phyloP scores from a whole-genome alignment of 2,797 vertebrate species.

The Thaleichthys pacificus region DNA sequence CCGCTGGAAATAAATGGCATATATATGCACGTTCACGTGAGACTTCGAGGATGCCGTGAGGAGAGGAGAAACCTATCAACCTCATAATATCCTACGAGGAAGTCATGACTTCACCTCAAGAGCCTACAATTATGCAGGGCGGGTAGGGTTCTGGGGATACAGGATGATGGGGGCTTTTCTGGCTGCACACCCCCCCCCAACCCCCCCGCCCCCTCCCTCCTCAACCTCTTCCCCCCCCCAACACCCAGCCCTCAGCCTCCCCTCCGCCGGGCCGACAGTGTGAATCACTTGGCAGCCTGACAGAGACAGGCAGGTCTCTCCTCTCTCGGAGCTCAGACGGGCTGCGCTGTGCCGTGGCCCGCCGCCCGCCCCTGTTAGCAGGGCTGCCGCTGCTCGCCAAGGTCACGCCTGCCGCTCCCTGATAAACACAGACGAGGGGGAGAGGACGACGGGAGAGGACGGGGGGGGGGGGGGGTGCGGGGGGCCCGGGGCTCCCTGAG shows the following conservation, averaged over 20 bases:
- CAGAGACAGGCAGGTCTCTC: slow-evolving; percentile 34
- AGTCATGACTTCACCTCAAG: too few species aligned
- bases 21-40: not conserved
- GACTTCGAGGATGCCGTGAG: too few species aligned
- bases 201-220: too few species aligned
- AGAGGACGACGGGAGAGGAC: too few species aligned
- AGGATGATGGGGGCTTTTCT: too few species aligned
- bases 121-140: too few species aligned
- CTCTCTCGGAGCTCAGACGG: slow-evolving; percentile 24
- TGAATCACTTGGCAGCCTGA: slow-evolving; percentile 32
- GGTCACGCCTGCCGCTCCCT: slow-evolving; percentile 70
- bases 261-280: slow-evolving; percentile 1
- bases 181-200: too few species aligned
- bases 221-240: too few species aligned
- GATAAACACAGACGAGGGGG: slow-evolving; percentile 65
- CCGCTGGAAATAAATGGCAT: not conserved
- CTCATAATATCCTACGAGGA: too few species aligned
- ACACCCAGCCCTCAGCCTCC: not conserved
- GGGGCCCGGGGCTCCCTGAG: slow-evolving; percentile 31
- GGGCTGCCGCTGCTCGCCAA: slow-evolving; percentile 54
- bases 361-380: slow-evolving; percentile 45
- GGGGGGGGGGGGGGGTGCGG: not conserved
- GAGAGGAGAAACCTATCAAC: not conserved
- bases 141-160: too few species aligned
- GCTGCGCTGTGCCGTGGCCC: slow-evolving; percentile 41